Evolutionary conservation across 1,140 invertebrate species (phyloP), one percentile per base, ranked within the genome.

Genomic region (Papilio polytes): DNA sequence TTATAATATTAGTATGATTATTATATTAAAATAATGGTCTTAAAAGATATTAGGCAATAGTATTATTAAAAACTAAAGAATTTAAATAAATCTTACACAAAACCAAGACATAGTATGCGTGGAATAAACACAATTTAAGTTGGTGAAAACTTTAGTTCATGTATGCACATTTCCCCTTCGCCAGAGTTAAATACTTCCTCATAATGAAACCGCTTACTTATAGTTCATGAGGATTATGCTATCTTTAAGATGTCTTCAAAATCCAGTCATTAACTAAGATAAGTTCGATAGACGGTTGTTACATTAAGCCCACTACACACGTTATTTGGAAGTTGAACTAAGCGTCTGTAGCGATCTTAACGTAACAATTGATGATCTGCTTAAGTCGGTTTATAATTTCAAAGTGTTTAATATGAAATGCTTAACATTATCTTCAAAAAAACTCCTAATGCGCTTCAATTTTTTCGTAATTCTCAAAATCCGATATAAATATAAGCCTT

Each of bases 41-140:
- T 36, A 0, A 36, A 36, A 36, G 2, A 36, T 0, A 36, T 36
- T 31, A 31, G 31, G 2, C 36, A 31, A 31, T 36, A 4, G 0
- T 36, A 36, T 36, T 2, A 36, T 48, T 1, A 15, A 20, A 56
- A 63, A 63, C 2, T 26, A 63, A 31, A 63, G 9, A 63, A 63
- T n/a, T 59, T 20, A 63, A 63, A 26, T 15, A 26, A 26, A 63
- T 12, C 2, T 31, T 22, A 63, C 59, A 63, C 22, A 63, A 63
- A 63, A 59, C 18, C 7, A 0, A 56, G 56, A 59, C 53, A 15
- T 13, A 63, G 22, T 63, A 63, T 10, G 20, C 22, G 10, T 59
- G 56, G 12, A 63, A 63, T 9, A 63, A 63, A 63, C 59, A 63
- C 15, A 63, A 63, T 31, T 63, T 63, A 63, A 63, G 10, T 63